Evolutionary conservation across 2,113 vertebrate genomes (phyloP).

Genomic region (Tragelaphus scriptus): DNA sequence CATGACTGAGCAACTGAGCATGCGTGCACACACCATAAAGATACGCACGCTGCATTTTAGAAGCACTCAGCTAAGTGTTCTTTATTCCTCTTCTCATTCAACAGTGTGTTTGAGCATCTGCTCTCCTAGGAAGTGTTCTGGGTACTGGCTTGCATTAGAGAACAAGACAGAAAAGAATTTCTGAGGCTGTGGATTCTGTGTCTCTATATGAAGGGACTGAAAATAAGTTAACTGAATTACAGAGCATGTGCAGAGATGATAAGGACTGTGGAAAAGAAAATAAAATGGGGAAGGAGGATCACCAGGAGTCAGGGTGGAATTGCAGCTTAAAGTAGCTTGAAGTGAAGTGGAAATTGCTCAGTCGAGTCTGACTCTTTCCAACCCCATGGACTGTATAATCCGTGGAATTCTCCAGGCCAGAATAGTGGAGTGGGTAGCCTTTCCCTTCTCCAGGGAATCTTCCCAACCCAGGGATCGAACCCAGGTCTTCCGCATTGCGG

Average conservation of each 20-base stretch:
- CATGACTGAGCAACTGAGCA: background rate
- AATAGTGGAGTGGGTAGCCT: background rate
- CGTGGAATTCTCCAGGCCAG: background rate
- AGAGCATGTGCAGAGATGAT: background rate
- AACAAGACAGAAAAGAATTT: background rate
- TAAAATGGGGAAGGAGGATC: background rate
- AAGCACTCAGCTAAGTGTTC: background rate
- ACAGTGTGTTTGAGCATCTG: background rate
- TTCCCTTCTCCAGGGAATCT: background rate
- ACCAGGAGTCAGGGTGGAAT: too few relatives aligned
- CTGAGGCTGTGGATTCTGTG: background rate
- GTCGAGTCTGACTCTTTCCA: background rate
- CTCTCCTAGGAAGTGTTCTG: background rate
- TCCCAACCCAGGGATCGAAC: background rate
- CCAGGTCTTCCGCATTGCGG: background rate
- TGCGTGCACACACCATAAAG: fast-evolving
- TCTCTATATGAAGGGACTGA: background rate
- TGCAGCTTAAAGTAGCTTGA: background rate
- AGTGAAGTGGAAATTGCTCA: background rate
- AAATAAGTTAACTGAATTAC: background rate
- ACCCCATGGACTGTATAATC: background rate
- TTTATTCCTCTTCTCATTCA: background rate
- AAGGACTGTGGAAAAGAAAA: background rate
- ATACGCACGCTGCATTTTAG: fast-evolving
- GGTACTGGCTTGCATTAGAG: too few relatives aligned